Evolutionary conservation across 2,888 invertebrate genomes (phyloP), one percentile per base, ranked within the genome.

Genomic region (Thera britannica): DNA sequence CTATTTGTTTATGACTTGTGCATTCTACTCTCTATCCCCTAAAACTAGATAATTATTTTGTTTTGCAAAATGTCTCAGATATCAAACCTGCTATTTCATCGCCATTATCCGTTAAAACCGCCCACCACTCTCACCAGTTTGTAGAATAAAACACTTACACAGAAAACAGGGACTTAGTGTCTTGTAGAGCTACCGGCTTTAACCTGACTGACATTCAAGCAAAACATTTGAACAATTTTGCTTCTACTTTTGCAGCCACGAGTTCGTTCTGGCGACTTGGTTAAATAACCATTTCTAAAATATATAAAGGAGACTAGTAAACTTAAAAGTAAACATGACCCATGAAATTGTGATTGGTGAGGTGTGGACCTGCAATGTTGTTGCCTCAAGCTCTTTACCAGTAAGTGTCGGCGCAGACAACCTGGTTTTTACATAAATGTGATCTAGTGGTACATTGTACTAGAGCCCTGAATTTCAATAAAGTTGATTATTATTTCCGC

Each of bases 401-500:
- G 9, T n/a, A 36, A n/a, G n/a, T n/a, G 3, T 12, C 11, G 9
- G 12, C 36, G 46, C 36, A 5, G n/a, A 0, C 8, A 62, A 8
- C 52, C 61, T 51, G 57, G n/a, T 58, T 54, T 44, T 23, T 2
- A 41, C 55, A 12, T 51, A 62, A 65, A 68, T 51, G 9, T 2
- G 5, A 38, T 8, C 34, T 49, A 62, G 60, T 62, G 52, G 35
- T 61, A 57, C 57, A 9, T 3, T 58, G 56, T 56, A 65, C 67
- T 67, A 70, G 75, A 82, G 79, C 82, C 83, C 81, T 85, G 83
- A 85, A 87, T 87, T 85, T 85, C 79, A 85, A 83, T 79, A 78
- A 79, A 78, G 70, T 73, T 65, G 61, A 35, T 74, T 84, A 89
- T 89, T 85, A 82, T 85, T 87, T 88, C 86, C 87, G 87, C 85